Conservation (phyloP, 2,797 vertebrate species). For the Phaenicophaeus curvirostris region DNA sequence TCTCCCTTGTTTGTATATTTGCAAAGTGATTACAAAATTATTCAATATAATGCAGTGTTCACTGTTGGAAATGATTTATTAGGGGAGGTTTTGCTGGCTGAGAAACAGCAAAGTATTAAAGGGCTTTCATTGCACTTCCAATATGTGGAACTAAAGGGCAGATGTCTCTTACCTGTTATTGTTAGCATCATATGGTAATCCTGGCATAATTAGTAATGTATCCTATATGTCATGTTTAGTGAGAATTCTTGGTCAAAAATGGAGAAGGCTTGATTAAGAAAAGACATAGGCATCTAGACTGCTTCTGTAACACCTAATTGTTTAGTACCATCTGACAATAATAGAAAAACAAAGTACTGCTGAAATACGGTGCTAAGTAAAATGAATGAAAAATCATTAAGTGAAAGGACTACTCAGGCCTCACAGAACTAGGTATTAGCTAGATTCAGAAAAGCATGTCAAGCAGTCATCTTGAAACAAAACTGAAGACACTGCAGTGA, state of each 20-base stretch:
- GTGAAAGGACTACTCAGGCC: neutral
- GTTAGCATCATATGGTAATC: neutral
- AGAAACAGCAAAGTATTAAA: slow-evolving; percentile 27
- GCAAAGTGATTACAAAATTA: slow-evolving; percentile 59
- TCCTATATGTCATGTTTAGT: neutral
- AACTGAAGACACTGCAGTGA: neutral
- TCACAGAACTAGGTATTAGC: neutral
- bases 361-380: neutral
- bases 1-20: slow-evolving; percentile 55
- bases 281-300: neutral
- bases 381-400: neutral
- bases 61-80: slow-evolving; percentile 31
- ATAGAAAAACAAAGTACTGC: neutral
- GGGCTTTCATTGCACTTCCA: neutral
- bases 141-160: slow-evolving; percentile 35
- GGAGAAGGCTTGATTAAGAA: neutral
- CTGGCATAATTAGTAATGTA: neutral
- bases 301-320: neutral
- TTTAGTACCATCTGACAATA: neutral
- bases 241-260: slow-evolving; percentile 9
- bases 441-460: neutral
- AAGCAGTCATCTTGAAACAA: neutral
- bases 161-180: neutral
- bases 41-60: slow-evolving; percentile 33
- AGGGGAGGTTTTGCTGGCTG: slow-evolving; percentile 6